phyloP scores from a whole-genome alignment of 2,888 invertebrate species.

The Glaucopsyche alexis region DNA sequence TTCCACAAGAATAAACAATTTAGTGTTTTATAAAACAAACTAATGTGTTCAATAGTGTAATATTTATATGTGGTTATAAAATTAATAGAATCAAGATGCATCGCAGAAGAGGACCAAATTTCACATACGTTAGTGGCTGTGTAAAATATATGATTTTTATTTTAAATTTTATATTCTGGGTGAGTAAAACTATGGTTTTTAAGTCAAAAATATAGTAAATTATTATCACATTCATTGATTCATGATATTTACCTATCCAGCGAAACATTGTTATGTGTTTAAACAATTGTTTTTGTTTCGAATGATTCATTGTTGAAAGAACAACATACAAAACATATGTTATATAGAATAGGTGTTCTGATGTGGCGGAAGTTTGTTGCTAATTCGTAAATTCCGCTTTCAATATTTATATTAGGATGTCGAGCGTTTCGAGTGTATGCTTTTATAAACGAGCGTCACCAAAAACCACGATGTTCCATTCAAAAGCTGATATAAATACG shows the following conservation, averaged over 20 bases:
- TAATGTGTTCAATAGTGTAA: constrained; percentile 2
- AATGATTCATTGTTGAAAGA: constrained; percentile 36
- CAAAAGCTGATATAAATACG: not conserved
- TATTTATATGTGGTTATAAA: not conserved
- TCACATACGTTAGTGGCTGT: constrained; percentile 91
- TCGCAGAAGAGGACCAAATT: constrained; percentile 84
- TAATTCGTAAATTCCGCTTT: constrained; percentile 31
- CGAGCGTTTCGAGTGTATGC: not conserved
- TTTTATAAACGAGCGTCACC: not conserved
- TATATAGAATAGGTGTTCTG: not conserved
- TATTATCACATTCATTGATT: not conserved
- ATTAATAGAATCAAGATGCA: constrained; percentile 69
- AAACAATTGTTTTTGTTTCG: constrained; percentile 28
- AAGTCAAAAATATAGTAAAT: not conserved
- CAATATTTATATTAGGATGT: constrained; percentile 27
- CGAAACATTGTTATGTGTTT: constrained; percentile 10
- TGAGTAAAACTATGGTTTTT: constrained; percentile 68
- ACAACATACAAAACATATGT: constrained; percentile 25
- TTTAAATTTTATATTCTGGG: constrained; percentile 94
- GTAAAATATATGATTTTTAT: constrained; percentile 95
- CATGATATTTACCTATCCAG: constrained; percentile 20
- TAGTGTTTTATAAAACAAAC: not conserved
- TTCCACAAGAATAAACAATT: not conserved
- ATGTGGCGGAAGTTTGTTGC: constrained; percentile 3
- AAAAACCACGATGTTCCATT: not conserved